Percentiles rank a stretch among this genome's conserved stretches.
Conservation (phyloP, 2,113 vertebrate species). For the Mobula hypostoma region DNA sequence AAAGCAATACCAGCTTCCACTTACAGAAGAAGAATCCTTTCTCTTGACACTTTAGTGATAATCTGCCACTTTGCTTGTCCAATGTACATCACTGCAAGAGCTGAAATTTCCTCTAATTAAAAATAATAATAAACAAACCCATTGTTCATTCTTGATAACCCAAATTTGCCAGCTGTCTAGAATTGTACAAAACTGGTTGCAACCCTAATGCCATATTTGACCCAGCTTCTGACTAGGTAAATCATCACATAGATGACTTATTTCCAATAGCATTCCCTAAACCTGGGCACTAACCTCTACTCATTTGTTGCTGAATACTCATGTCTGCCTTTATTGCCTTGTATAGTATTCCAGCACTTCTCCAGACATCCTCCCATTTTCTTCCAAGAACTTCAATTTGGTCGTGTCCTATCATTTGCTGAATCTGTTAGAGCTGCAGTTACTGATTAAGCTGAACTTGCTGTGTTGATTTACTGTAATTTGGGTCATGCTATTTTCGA, state of each 20-base stretch:
- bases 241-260: too few relatives aligned
- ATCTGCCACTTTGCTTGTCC: too few relatives aligned
- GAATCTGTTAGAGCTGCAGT: too few relatives aligned
- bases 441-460: background rate
- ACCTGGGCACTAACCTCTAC: background rate
- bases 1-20: background rate
- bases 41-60: too few relatives aligned
- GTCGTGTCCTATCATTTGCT: too few relatives aligned
- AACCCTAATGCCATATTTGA: background rate
- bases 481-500: background rate
- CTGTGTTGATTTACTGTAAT: background rate
- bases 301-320: background rate
- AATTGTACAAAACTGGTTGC: background rate
- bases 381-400: too few relatives aligned
- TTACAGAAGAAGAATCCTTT: too few relatives aligned
- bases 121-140: too few relatives aligned
- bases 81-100: too few relatives aligned
- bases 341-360: background rate
- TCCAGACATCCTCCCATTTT: background rate
- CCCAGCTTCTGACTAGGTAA: background rate
- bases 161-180: too few relatives aligned
- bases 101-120: too few relatives aligned
- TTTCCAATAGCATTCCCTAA: background rate
- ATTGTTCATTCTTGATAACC: too few relatives aligned
- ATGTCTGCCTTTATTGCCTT: background rate